A percentile compares a stretch with the other conserved stretches of the same genome.
Conservation (phyloP, 2,888 invertebrate species). For the Oligia fasciuncula region DNA sequence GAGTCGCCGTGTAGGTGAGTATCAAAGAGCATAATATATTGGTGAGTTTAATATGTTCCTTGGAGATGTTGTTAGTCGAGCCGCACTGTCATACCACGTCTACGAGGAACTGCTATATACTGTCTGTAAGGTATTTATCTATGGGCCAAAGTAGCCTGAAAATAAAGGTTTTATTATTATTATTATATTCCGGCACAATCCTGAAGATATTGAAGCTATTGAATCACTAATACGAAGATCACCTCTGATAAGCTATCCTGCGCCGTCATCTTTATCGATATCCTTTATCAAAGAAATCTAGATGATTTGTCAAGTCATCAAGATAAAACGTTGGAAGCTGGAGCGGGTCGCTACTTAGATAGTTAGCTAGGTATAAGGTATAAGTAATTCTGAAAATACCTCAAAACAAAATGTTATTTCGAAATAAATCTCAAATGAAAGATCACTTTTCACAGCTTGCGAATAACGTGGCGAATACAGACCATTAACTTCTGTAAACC, state of each 20-base stretch:
- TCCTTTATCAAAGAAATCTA: too few species aligned
- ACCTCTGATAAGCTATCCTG: not conserved
- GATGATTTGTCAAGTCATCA: not conserved
- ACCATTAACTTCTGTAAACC: conserved; percentile 21
- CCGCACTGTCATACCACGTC: not conserved
- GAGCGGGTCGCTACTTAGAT: not conserved
- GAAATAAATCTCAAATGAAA: not conserved
- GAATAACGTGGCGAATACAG: conserved; percentile 3
- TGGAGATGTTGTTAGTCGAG: not conserved
- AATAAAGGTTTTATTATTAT: too few species aligned
- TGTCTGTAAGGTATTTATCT: too few species aligned
- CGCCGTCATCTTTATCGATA: not conserved
- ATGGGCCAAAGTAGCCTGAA: too few species aligned
- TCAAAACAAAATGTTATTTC: not conserved
- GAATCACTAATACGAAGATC: not conserved
- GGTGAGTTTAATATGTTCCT: not conserved
- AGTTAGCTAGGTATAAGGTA: not conserved
- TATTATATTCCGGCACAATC: not conserved
- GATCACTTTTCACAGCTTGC: not conserved
- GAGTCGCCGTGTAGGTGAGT: not conserved
- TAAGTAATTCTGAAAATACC: not conserved
- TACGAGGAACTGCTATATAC: not conserved
- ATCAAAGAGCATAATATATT: too few species aligned
- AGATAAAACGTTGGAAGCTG: not conserved
- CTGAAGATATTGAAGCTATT: not conserved